Evolutionary conservation across 2,113 vertebrate species (phyloP), one percentile per base, ranked within the genome.

Genomic region (Sisor rabdophorus): DNA sequence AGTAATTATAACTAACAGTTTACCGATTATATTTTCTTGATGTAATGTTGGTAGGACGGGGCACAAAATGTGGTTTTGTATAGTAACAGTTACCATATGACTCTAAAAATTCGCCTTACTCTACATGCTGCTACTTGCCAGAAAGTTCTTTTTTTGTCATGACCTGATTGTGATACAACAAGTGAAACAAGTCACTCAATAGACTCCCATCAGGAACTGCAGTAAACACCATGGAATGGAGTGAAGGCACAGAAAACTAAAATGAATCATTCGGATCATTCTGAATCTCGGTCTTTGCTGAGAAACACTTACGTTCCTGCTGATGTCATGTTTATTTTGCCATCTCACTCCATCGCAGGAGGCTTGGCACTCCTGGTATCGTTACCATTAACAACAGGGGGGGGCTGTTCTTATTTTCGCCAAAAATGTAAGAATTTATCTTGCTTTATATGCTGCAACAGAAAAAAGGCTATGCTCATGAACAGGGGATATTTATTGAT

Each of bases 321-420:
- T 56, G 63, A 20, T n/a, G 20, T 68, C 53, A 24, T 58, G 48
- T 76, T 47, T 76, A 68, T 68, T 76, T 48, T 44, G 52, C 32
- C 53, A 20, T 55, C 52, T 44, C 52, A 9, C 53, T 67, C 22
- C 16, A 26, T 44, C 63, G 19, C 56, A 1, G 32, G 74, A 67
- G 50, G 44, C 52, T 13, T 30, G 16, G 16, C 32, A 36, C 32
- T 44, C 32, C 56, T 12, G 9, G 32, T 30, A 53, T 54, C 24
- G 40, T 16, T 47, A 32, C 28, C 8, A 40, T 20, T 2, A 32
- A 30, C 63, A 47, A 9, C 4, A 10, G 15, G 48, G 24, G 28
- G 40, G 3, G 30, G 24, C n/a, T 65, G 13, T 22, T 19, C 22
- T 50, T 24, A 47, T 6, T 5, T 67, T 2, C 5, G 32, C 32